phyloP scores from a whole-genome alignment of 1,140 invertebrate species.

The Manduca sexta region DNA sequence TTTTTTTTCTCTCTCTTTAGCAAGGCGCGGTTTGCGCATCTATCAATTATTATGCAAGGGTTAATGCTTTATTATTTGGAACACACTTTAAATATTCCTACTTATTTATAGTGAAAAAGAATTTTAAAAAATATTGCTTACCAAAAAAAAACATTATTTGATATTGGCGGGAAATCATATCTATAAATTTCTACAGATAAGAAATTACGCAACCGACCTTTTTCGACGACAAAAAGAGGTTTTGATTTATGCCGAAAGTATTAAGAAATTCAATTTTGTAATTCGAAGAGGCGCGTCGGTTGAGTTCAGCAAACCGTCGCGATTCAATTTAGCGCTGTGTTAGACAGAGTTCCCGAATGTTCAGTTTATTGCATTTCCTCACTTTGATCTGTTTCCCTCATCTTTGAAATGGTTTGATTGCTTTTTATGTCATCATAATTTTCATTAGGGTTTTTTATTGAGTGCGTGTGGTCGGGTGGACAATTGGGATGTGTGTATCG shows the following conservation, averaged over 20 bases:
- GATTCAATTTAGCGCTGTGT: constrained; percentile 53
- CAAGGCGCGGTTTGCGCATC: too few relatives aligned
- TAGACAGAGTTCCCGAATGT: constrained; percentile 23
- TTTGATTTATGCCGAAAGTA: constrained; percentile 33
- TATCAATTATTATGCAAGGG: too few relatives aligned
- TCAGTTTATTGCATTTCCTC: constrained; percentile 37
- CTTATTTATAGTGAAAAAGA: background rate
- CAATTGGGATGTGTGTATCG: too few relatives aligned
- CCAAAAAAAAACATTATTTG: too few relatives aligned
- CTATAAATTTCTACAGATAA: background rate
- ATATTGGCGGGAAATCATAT: too few relatives aligned
- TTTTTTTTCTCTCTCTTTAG: too few relatives aligned
- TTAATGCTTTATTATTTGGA: too few relatives aligned
- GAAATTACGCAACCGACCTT: constrained; percentile 1
- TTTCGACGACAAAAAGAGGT: constrained; percentile 14
- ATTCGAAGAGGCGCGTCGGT: constrained; percentile 25
- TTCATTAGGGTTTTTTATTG: background rate
- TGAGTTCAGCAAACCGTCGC: constrained; percentile 25
- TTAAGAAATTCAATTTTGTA: constrained; percentile 47
- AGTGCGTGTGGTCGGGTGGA: too few relatives aligned
- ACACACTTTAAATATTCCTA: background rate
- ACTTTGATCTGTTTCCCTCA: constrained; percentile 36
- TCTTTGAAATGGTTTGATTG: constrained; percentile 16
- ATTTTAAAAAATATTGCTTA: background rate
- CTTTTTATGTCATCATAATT: constrained; percentile 20